Conservation (phyloP, 1,140 invertebrate genomes). For the Drosophila kepulauana region DNA sequence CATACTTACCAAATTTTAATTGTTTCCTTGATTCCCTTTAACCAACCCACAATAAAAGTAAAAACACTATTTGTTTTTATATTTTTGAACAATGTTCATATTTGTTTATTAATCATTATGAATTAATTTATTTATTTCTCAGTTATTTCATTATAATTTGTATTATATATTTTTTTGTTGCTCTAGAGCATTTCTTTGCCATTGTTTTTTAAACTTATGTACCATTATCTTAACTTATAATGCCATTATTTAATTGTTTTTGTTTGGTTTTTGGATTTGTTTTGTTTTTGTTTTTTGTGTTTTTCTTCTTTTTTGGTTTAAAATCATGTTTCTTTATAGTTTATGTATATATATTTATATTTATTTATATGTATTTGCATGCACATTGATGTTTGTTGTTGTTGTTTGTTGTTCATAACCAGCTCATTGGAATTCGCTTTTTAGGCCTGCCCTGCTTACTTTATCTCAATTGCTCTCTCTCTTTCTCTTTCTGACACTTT, state of each 20-base stretch:
- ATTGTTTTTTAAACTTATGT: constrained; percentile 83
- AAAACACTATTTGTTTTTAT: constrained; percentile 32
- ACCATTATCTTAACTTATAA: constrained; percentile 82
- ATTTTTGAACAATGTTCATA: constrained; percentile 84
- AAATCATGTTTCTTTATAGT: constrained; percentile 77
- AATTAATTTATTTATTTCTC: constrained; percentile 84
- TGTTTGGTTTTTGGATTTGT: constrained; percentile 10
- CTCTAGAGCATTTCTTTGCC: constrained; percentile 77
- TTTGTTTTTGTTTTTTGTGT: neutral
- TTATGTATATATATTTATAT: constrained; percentile 46
- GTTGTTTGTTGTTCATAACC: constrained; percentile 59
- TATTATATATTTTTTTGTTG: constrained; percentile 79
- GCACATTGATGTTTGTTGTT: constrained; percentile 18
- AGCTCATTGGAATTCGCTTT: constrained; percentile 38
- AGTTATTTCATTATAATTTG: constrained; percentile 82
- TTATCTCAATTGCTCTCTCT: neutral
- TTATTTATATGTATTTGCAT: constrained; percentile 16
- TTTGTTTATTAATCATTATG: constrained; percentile 84
- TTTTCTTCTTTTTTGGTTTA: constrained; percentile 65
- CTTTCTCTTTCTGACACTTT: neutral
- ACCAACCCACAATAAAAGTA: neutral
- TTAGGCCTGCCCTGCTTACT: constrained; percentile 4
- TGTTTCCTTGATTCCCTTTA: neutral
- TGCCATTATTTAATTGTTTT: constrained; percentile 75
- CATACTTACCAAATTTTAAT: neutral